These are phyloP conservation scores for Eudasyphora cyanicolor DNA, from an alignment of 2,888 invertebrate species.

Conservation along the genomic window DNA sequence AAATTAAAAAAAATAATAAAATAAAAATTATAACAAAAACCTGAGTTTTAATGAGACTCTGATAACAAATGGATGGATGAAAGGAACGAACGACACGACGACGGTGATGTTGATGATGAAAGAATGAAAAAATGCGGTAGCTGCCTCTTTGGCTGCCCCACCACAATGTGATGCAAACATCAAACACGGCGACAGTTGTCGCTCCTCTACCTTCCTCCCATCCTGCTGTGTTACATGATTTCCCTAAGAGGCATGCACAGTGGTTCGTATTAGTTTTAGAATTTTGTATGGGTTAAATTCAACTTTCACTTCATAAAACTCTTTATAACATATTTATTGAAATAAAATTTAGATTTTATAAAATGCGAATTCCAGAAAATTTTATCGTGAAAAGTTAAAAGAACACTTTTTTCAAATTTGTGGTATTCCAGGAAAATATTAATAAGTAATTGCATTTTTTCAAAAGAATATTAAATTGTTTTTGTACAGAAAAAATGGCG, in stretches of 20 bases:
- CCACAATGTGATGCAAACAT: slow-evolving; percentile 45
- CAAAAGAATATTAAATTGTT: too few species aligned
- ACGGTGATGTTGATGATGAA: slow-evolving; percentile 42
- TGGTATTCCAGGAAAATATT: too few species aligned
- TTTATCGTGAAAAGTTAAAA: too few species aligned
- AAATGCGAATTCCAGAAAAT: too few species aligned
- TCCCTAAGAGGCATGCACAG: neutral
- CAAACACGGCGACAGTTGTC: slow-evolving; percentile 50
- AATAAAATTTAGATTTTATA: too few species aligned
- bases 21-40: slow-evolving; percentile 55
- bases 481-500: too few species aligned
- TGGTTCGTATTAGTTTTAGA: neutral
- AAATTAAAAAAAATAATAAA: neutral
- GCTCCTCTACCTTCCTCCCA: slow-evolving; percentile 11
- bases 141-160: slow-evolving; percentile 32
- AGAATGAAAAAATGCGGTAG: slow-evolving; percentile 57
- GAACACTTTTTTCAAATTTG: too few species aligned
- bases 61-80: slow-evolving; percentile 29
- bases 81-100: neutral
- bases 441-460: too few species aligned
- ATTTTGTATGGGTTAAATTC: too few species aligned
- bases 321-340: too few species aligned
- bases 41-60: slow-evolving; percentile 63
- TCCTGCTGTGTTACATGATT: neutral
- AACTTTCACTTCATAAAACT: too few species aligned